Evolutionary conservation across 2,113 vertebrate species (phyloP).

Genomic region (Hyaena hyaena): DNA sequence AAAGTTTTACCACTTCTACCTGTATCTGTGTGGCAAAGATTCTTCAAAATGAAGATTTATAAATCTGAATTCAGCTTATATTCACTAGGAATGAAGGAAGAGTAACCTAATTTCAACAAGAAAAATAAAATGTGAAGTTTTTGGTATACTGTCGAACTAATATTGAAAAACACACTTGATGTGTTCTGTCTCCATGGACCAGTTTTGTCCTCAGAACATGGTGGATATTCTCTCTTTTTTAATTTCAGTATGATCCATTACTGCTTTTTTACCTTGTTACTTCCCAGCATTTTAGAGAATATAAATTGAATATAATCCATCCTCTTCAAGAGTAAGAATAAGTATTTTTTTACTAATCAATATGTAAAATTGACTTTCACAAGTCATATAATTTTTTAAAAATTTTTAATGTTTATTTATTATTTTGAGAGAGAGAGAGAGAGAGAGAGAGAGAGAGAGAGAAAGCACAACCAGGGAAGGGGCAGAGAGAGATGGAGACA

Average conservation of each 20-base stretch:
- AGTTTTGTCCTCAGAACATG: not conserved
- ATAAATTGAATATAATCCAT: constrained; percentile 9
- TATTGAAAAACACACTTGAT: not conserved
- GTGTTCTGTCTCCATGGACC: not conserved
- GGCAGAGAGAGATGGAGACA: too few relatives aligned
- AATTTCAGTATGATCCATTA: not conserved
- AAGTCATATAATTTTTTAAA: not conserved
- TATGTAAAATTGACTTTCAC: not conserved
- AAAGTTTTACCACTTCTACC: not conserved
- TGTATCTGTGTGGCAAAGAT: not conserved
- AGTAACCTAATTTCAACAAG: not conserved
- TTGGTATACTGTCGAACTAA: not conserved
- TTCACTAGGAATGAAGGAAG: not conserved
- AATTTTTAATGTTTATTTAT: not conserved
- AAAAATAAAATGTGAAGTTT: not conserved
- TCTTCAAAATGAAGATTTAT: constrained; percentile 4
- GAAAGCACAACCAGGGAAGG: too few relatives aligned
- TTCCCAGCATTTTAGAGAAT: not conserved
- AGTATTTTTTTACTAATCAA: not conserved
- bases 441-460: too few relatives aligned
- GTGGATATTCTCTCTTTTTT: not conserved
- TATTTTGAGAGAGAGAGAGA: too few relatives aligned
- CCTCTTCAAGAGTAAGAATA: not conserved
- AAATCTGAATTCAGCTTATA: not conserved
- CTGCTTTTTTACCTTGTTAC: not conserved